These are phyloP conservation scores for Antennarius striatus DNA, from an alignment of 2,113 vertebrate species.

Conservation along the genomic window DNA sequence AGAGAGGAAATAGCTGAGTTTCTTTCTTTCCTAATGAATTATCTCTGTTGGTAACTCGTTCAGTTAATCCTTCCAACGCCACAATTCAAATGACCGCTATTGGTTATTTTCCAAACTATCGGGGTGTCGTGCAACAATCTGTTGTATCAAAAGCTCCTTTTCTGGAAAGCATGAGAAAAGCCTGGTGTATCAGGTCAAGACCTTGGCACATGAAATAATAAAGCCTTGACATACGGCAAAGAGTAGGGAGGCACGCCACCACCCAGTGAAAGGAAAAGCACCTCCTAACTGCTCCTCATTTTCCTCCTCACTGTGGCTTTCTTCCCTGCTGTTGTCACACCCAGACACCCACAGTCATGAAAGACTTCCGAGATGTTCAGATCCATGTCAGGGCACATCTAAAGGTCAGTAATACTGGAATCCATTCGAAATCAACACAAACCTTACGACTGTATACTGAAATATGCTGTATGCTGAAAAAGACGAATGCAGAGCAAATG, in stretches of 20 bases:
- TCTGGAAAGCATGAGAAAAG: too few species aligned
- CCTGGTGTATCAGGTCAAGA: slow-evolving; percentile 43
- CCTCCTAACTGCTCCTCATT: slow-evolving; percentile 57
- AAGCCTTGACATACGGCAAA: slow-evolving; percentile 68
- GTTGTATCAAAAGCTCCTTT: too few species aligned
- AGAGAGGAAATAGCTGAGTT: not conserved
- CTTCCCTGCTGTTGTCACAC: slow-evolving; percentile 55
- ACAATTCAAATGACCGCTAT: too few species aligned
- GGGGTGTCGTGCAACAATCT: too few species aligned
- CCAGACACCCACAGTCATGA: slow-evolving; percentile 59
- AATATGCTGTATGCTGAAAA: not conserved
- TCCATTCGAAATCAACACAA: not conserved
- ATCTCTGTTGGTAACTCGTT: slow-evolving; percentile 4
- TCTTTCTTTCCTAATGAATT: not conserved
- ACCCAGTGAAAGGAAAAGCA: slow-evolving; percentile 44
- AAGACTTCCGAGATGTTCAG: slow-evolving; percentile 51
- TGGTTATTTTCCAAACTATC: too few species aligned
- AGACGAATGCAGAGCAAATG: not conserved
- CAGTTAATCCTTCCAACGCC: not conserved
- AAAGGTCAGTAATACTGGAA: slow-evolving; percentile 60
- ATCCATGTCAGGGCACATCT: slow-evolving; percentile 49
- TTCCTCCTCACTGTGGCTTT: slow-evolving; percentile 53
- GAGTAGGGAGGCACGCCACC: slow-evolving; percentile 61
- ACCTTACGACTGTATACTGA: too few species aligned
- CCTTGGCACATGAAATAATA: slow-evolving; percentile 69